These are phyloP conservation scores for Drosophila paranaensis DNA, from an alignment of 2,888 invertebrate species.

Conservation along the genomic window DNA sequence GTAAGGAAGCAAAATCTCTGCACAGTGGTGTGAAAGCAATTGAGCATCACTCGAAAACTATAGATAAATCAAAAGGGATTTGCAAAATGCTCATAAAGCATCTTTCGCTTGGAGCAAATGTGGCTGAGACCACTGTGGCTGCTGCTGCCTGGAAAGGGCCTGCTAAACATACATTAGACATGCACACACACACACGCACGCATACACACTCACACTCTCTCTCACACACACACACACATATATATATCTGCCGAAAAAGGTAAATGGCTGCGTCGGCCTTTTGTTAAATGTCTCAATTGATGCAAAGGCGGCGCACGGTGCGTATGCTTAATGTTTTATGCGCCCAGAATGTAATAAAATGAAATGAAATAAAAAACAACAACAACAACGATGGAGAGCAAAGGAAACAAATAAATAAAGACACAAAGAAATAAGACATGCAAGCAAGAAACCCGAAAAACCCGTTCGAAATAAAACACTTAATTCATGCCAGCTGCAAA, in stretches of 20 bases:
- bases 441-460: constrained; percentile 8
- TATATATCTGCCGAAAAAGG: constrained; percentile 48
- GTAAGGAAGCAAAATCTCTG: constrained; percentile 27
- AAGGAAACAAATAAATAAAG: constrained; percentile 22
- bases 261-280: constrained; percentile 63
- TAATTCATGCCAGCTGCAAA: constrained; percentile 63
- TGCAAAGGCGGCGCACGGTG: constrained; percentile 41
- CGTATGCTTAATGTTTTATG: constrained; percentile 62
- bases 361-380: not conserved
- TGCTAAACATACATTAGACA: constrained; percentile 65
- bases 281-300: constrained; percentile 78
- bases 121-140: constrained; percentile 33
- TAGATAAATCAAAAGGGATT: not conserved
- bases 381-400: not conserved
- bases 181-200: constrained; percentile 23
- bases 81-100: not conserved
- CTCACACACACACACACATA: constrained; percentile 30
- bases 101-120: not conserved
- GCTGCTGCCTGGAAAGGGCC: constrained; percentile 25
- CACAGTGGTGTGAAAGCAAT: constrained; percentile 44
- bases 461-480: constrained; percentile 53
- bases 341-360: constrained; percentile 27
- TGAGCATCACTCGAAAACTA: not conserved
- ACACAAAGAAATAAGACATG: constrained; percentile 17
- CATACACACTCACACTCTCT: too few species aligned